A percentile compares a stretch with the other conserved stretches of the same genome.
phyloP scores from a whole-genome alignment of 2,797 vertebrate species.

The Sebastes oblongus region DNA sequence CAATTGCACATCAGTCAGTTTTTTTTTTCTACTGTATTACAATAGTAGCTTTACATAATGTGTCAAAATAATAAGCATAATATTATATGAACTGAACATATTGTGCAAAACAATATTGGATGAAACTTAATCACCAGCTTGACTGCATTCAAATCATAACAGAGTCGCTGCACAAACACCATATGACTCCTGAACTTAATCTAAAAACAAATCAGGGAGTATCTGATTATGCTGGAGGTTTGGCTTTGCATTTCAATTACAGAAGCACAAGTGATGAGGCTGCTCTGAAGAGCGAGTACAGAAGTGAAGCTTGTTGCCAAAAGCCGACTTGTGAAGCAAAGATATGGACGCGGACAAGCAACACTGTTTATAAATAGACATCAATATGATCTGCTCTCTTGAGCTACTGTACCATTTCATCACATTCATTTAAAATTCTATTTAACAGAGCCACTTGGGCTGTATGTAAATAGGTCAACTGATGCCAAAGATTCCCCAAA shows the following conservation, averaged over 20 bases:
- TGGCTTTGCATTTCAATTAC: slow-evolving; percentile 65
- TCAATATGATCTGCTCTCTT: slow-evolving; percentile 6
- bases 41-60: slow-evolving; percentile 36
- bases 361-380: slow-evolving; percentile 17
- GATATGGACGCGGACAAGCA: slow-evolving; percentile 13
- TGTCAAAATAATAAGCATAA: slow-evolving; percentile 54
- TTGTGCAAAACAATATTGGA: slow-evolving; percentile 40
- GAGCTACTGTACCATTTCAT: slow-evolving; percentile 21
- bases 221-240: slow-evolving; percentile 61
- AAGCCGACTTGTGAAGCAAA: slow-evolving; percentile 20
- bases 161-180: slow-evolving; percentile 54
- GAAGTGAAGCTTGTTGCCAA: slow-evolving; percentile 16
- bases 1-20: background rate
- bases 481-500: slow-evolving; percentile 45
- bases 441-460: slow-evolving; percentile 17
- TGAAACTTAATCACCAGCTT: slow-evolving; percentile 59
- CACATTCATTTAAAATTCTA: slow-evolving; percentile 29
- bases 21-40: background rate
- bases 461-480: slow-evolving; percentile 47
- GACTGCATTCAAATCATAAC: slow-evolving; percentile 60
- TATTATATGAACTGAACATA: slow-evolving; percentile 56
- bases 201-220: slow-evolving; percentile 71
- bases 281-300: slow-evolving; percentile 16
- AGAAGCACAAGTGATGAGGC: slow-evolving; percentile 12
- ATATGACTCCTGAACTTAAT: slow-evolving; percentile 65